A percentile compares a stretch with the other conserved stretches of the same genome.
phyloP scores from a whole-genome alignment of 2,113 vertebrate species.

The Gasterosteus aculeatus region DNA sequence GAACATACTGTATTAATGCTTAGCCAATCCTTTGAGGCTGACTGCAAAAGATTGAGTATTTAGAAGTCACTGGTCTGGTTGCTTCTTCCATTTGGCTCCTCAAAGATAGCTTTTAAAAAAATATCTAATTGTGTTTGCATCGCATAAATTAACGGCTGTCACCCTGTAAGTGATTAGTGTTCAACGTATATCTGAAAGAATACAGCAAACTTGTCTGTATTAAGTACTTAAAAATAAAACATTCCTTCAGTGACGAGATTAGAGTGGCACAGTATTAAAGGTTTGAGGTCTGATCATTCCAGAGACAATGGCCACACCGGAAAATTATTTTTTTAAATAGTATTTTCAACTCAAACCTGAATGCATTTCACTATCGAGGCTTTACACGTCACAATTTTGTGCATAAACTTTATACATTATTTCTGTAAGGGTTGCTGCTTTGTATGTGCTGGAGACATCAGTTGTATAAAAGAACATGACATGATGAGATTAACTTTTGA shows the following conservation, averaged over 20 bases:
- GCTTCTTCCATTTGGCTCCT: constrained; percentile 35
- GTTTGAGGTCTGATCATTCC: neutral
- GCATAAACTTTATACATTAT: constrained; percentile 47
- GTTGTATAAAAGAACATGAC: constrained; percentile 61
- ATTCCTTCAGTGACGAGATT: constrained; percentile 39
- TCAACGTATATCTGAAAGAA: constrained; percentile 28
- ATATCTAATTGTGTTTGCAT: constrained; percentile 43
- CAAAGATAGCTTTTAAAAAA: constrained; percentile 46
- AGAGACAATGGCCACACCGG: neutral
- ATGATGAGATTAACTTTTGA: constrained; percentile 48
- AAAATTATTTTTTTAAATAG: constrained; percentile 19
- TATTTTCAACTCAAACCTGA: constrained; percentile 36
- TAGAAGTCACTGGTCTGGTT: constrained; percentile 35
- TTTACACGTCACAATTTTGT: constrained; percentile 40
- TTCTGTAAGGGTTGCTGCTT: constrained; percentile 60
- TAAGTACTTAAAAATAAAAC: constrained; percentile 1
- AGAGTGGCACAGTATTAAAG: constrained; percentile 12
- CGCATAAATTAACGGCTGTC: constrained; percentile 37
- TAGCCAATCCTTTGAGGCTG: constrained; percentile 6
- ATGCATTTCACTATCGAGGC: constrained; percentile 53
- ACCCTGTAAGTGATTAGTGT: constrained; percentile 27
- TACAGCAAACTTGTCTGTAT: constrained; percentile 19
- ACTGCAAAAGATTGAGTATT: constrained; percentile 27
- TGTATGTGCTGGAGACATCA: constrained; percentile 58
- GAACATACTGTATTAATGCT: constrained; percentile 43